Evolutionary conservation across 2,797 vertebrate genomes (phyloP).

Genomic region (Acridotheres tristis): DNA sequence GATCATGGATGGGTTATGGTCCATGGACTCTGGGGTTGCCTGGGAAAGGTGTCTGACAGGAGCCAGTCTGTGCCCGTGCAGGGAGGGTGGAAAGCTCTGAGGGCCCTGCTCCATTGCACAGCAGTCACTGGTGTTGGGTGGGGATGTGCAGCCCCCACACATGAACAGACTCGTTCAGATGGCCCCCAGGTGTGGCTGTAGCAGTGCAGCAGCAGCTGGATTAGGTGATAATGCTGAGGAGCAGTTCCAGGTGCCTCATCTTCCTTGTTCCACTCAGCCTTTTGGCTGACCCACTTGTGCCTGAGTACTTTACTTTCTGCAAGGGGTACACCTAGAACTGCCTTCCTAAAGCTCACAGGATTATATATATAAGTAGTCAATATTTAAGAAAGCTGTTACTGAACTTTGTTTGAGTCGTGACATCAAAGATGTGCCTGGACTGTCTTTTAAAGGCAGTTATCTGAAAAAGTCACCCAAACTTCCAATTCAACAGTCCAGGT

Average conservation of each 20-base stretch:
- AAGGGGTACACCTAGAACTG: not conserved
- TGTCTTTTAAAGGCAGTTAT: not conserved
- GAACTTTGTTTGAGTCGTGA: fast-evolving
- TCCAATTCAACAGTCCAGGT: not conserved
- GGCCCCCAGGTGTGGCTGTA: not conserved
- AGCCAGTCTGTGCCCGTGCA: not conserved
- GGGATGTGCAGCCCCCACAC: not conserved
- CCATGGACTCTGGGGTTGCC: fast-evolving
- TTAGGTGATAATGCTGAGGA: not conserved
- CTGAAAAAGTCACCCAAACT: not conserved
- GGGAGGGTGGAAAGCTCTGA: not conserved
- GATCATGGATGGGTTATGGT: too few relatives aligned
- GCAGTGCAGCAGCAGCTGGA: not conserved
- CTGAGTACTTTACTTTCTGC: not conserved
- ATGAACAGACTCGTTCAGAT: fast-evolving
- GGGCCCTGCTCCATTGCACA: not conserved
- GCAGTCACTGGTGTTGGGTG: not conserved
- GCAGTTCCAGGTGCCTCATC: not conserved
- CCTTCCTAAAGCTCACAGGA: not conserved
- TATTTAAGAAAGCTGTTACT: not conserved
- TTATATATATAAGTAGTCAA: not conserved
- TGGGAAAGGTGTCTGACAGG: not conserved
- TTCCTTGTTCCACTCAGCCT: not conserved
- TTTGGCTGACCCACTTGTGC: not conserved
- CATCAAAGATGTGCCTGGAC: not conserved